Evolutionary conservation across 2,888 invertebrate genomes (phyloP), one percentile per base, ranked within the genome.

Genomic region (Carcina quercana): DNA sequence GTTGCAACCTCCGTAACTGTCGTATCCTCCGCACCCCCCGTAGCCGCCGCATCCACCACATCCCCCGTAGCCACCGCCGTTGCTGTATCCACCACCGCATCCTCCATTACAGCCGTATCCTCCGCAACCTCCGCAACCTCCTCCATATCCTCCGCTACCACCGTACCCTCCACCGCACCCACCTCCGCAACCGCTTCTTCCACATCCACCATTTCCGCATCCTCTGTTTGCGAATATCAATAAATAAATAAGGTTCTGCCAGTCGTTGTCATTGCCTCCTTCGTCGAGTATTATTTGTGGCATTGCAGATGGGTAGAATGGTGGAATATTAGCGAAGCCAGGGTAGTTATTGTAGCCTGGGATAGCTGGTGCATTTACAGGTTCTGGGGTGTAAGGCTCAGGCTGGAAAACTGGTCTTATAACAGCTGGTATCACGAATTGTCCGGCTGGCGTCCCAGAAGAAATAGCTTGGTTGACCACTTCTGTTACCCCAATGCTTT

Each of bases 351-450:
- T 13, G 5, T 35, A 25, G 42, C 29, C 35, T 4, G 50, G 36
- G 15, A 33, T 7, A 30, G 36, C 3, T 27, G 54, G 7, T 33
- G 30, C 10, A 10, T 36, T 47, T n/a, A n/a, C 32, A 30, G 49
- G 13, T 35, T 25, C 13, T 5, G n/a, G 24, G 5, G 34, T 20
- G 28, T 43, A 45, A 2, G 42, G 15, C 3, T 55, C 56, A 2
- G 52, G 28, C 11, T 55, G 48, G 1, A 65, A 28, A 1, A 62
- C 26, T 0, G 74, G 63, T 25, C 58, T 63, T 35, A 65, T 61
- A 10, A 68, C 20, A 3, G 68, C 65, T 25, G 75, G 74, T 3
- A 73, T 59, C 2, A 67, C 47, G 26, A 67, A 53, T 30, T 62
- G 62, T 2, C 61, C 24, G 8, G 20, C 20, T 3, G 20, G 20